phyloP scores from a whole-genome alignment of 2,797 vertebrate species.

The Acanthurus leucopareius region DNA sequence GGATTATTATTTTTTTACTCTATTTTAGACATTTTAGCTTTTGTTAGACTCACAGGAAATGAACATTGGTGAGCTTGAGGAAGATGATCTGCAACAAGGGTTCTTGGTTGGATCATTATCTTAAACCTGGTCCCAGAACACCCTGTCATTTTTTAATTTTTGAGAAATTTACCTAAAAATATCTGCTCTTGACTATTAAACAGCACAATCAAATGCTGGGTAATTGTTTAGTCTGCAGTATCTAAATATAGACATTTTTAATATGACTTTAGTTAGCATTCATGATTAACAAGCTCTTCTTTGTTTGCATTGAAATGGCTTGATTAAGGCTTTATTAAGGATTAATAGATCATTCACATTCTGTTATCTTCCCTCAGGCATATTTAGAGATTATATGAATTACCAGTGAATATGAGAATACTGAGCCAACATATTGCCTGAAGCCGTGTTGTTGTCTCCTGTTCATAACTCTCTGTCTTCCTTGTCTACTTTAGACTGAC shows the following conservation, averaged over 20 bases:
- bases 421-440: slow-evolving; percentile 5
- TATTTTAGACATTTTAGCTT: not conserved
- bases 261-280: not conserved
- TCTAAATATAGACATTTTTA: not conserved
- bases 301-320: slow-evolving; percentile 8
- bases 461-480: not conserved
- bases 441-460: not conserved
- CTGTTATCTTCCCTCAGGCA: slow-evolving; percentile 12
- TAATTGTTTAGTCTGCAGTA: not conserved
- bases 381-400: slow-evolving; percentile 22
- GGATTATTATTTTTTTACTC: not conserved
- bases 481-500: not conserved
- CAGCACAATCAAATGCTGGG: not conserved
- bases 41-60: not conserved
- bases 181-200: not conserved
- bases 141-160: not conserved
- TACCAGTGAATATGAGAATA: not conserved
- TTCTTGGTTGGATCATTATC: not conserved
- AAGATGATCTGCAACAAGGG: not conserved
- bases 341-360: slow-evolving; percentile 4
- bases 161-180: not conserved
- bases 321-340: slow-evolving; percentile 5
- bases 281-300: not conserved
- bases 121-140: not conserved
- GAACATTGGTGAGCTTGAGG: not conserved